Evolutionary conservation across 2,797 vertebrate genomes (phyloP).

Genomic region (Triplophysa yarkandensis): DNA sequence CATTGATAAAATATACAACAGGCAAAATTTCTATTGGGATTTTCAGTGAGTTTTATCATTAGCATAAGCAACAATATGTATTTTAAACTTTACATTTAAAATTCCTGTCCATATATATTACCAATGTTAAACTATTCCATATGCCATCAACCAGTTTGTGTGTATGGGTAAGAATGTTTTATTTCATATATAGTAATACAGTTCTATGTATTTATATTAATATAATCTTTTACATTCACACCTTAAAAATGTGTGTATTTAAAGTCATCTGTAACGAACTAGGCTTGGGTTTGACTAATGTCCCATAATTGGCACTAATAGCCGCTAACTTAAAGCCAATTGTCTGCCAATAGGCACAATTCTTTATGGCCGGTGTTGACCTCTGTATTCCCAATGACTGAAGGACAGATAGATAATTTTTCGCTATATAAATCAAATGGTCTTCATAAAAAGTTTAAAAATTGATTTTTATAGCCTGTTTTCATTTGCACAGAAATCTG

Average conservation of each 20-base stretch:
- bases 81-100: background rate
- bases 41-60: background rate
- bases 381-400: slow-evolving; percentile 31
- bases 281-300: slow-evolving; percentile 39
- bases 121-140: background rate
- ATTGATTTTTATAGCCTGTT: background rate
- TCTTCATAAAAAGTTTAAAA: background rate
- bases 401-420: slow-evolving; percentile 40
- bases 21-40: background rate
- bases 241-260: slow-evolving; percentile 35
- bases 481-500: background rate
- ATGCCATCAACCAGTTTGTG: background rate
- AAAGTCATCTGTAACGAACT: slow-evolving; percentile 28
- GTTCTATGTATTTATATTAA: background rate
- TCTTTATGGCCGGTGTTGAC: slow-evolving; percentile 34
- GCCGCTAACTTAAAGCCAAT: slow-evolving; percentile 51
- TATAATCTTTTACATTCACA: slow-evolving; percentile 13
- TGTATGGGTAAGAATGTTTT: too few species aligned
- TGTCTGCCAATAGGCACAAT: slow-evolving; percentile 52
- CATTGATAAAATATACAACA: background rate
- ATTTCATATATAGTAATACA: too few species aligned
- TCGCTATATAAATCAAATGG: background rate
- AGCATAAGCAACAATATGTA: background rate
- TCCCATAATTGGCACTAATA: slow-evolving; percentile 55
- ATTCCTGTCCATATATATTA: background rate